Percentiles rank a stretch among this genome's conserved stretches.
Conservation (phyloP, 2,797 vertebrate genomes). For the Cottoperca gobio region DNA sequence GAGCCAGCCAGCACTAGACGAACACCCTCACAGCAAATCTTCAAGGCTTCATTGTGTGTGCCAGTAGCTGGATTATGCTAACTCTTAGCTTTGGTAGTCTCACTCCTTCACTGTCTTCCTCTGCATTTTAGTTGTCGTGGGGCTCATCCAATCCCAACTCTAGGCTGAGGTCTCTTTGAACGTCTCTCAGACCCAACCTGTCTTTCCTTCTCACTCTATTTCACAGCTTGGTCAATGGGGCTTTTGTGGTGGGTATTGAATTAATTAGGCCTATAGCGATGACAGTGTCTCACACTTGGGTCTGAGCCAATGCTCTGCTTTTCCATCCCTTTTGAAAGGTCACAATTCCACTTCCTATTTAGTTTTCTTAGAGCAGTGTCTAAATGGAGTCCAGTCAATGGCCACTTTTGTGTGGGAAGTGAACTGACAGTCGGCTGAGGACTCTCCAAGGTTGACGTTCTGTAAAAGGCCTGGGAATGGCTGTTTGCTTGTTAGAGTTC, state of each 20-base stretch:
- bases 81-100: constrained; percentile 30
- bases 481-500: constrained; percentile 35
- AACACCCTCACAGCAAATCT: constrained; percentile 47
- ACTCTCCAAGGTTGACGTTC: constrained; percentile 50
- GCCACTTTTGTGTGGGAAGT: constrained; percentile 57
- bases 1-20: constrained; percentile 19
- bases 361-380: constrained; percentile 66
- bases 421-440: constrained; percentile 58
- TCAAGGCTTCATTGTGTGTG: constrained; percentile 40
- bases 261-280: constrained; percentile 75
- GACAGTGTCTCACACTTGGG: constrained; percentile 63
- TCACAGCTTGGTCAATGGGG: constrained; percentile 72
- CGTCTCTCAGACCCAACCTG: constrained; percentile 36
- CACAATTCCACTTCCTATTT: constrained; percentile 77
- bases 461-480: constrained; percentile 38
- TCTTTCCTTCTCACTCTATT: constrained; percentile 48
- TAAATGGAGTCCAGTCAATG: constrained; percentile 71
- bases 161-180: constrained; percentile 19
- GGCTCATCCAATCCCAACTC: constrained; percentile 24
- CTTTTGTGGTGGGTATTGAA: constrained; percentile 74
- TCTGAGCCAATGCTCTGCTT: constrained; percentile 62
- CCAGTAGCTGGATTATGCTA: constrained; percentile 39
- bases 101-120: constrained; percentile 17
- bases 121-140: constrained; percentile 14
- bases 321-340: constrained; percentile 69